phyloP scores from a whole-genome alignment of 2,888 invertebrate species.

The Deilephila porcellus region DNA sequence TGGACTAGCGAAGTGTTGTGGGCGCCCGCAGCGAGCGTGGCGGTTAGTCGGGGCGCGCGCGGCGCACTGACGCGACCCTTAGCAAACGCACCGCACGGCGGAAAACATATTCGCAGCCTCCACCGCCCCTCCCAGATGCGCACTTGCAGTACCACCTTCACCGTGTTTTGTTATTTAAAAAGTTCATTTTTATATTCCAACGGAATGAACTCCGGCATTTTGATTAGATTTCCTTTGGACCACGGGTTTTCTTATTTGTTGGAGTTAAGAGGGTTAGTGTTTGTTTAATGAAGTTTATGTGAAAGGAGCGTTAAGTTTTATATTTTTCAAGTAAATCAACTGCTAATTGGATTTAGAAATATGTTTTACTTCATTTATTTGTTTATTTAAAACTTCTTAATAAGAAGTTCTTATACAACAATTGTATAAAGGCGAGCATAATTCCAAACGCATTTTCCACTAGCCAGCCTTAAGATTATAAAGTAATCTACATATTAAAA shows the following conservation, averaged over 20 bases:
- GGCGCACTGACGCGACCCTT: slow-evolving; percentile 74
- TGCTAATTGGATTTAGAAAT: not conserved
- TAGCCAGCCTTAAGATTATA: too few relatives aligned
- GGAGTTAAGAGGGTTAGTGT: not conserved
- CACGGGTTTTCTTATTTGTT: slow-evolving; percentile 2
- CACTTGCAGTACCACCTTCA: slow-evolving; percentile 67
- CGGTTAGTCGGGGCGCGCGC: slow-evolving; percentile 55
- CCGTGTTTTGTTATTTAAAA: slow-evolving; percentile 46
- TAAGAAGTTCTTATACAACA: too few relatives aligned
- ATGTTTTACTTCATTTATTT: not conserved
- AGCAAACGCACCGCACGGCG: slow-evolving; percentile 42
- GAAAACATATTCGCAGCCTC: slow-evolving; percentile 78
- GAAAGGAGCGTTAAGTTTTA: not conserved
- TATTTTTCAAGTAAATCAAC: not conserved
- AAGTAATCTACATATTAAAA: too few relatives aligned
- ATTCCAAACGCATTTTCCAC: too few relatives aligned
- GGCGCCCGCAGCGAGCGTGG: slow-evolving; percentile 62
- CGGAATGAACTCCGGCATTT: slow-evolving; percentile 24
- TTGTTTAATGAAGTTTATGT: not conserved
- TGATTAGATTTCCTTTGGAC: slow-evolving; percentile 19
- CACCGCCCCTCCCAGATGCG: slow-evolving; percentile 71
- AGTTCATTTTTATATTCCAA: slow-evolving; percentile 28
- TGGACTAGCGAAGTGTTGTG: slow-evolving; percentile 28
- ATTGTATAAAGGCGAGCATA: too few relatives aligned
- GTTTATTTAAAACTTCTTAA: not conserved